Conservation (phyloP, 2,888 invertebrate genomes). For the Microctonus aethiopoides region DNA sequence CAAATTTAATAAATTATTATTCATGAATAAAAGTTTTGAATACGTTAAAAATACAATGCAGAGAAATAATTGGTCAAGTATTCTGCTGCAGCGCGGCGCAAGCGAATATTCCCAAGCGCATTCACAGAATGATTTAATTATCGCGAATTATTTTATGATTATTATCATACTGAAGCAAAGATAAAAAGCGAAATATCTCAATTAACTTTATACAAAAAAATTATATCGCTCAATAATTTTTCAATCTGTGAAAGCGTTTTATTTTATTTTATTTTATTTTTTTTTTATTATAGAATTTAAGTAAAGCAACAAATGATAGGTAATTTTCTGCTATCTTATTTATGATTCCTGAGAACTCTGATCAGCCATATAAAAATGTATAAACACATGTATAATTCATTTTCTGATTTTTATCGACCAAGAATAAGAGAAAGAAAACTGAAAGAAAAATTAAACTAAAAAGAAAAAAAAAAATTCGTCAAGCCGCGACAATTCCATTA, state of each 20-base stretch:
- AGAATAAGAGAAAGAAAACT: conserved; percentile 13
- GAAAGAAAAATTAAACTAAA: not conserved
- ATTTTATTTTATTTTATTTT: not conserved
- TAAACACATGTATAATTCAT: conserved; percentile 53
- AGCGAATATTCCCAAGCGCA: conserved; percentile 44
- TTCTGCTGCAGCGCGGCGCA: conserved; percentile 58
- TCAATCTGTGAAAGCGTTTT: not conserved
- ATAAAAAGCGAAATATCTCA: not conserved
- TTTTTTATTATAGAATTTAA: conserved; percentile 17
- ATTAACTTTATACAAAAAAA: not conserved
- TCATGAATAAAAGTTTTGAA: not conserved
- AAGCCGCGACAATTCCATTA: not conserved
- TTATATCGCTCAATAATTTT: not conserved
- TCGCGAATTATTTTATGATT: no score
- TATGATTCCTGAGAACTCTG: conserved; percentile 58
- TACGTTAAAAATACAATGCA: not conserved
- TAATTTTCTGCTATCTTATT: conserved; percentile 58
- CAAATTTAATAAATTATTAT: not conserved
- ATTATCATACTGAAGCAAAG: no score
- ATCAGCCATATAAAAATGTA: conserved; percentile 45
- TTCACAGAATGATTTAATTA: conserved; percentile 32
- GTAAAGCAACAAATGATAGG: conserved; percentile 32
- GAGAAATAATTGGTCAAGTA: conserved; percentile 49
- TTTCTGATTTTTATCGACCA: conserved; percentile 30
- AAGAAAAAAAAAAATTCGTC: not conserved